These are phyloP conservation scores for Corythoichthys haematopterus DNA, from an alignment of 2,113 vertebrate genomes.

Conservation along the genomic window DNA sequence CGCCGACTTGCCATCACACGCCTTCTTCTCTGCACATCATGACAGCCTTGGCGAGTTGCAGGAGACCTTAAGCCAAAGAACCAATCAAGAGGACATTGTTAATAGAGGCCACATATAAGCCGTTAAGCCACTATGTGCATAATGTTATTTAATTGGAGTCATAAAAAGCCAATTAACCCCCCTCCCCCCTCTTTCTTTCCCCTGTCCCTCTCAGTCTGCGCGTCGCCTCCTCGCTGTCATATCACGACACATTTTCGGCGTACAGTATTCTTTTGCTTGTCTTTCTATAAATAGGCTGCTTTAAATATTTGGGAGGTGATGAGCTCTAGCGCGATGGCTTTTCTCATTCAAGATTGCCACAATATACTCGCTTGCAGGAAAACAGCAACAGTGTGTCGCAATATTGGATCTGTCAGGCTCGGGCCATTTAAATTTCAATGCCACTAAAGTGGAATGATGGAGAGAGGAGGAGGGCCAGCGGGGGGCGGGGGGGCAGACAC, in stretches of 20 bases:
- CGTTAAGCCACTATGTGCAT: conserved; percentile 79
- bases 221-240: conserved; percentile 45
- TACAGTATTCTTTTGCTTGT: conserved; percentile 9
- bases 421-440: conserved; percentile 80
- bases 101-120: conserved; percentile 79
- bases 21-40: conserved; percentile 53
- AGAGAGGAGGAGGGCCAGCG: not conserved
- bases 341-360: conserved; percentile 64
- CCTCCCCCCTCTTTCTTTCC: conserved; percentile 37
- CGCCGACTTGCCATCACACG: conserved; percentile 22
- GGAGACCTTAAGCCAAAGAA: conserved; percentile 74
- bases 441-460: conserved; percentile 53
- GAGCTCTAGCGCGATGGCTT: conserved; percentile 27
- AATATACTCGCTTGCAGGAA: conserved; percentile 73
- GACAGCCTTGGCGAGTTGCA: conserved; percentile 57
- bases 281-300: conserved; percentile 31
- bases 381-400: conserved; percentile 73
- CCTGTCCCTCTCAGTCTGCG: conserved; percentile 32
- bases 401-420: conserved; percentile 78
- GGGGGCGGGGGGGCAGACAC: conserved; percentile 55
- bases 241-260: conserved; percentile 4
- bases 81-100: conserved; percentile 80
- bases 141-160: conserved; percentile 82
- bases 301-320: conserved; percentile 40
- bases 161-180: conserved; percentile 81